These are phyloP conservation scores for Hypsibius dujardini DNA, from an alignment of 1,140 invertebrate species.

Conservation along the genomic window DNA sequence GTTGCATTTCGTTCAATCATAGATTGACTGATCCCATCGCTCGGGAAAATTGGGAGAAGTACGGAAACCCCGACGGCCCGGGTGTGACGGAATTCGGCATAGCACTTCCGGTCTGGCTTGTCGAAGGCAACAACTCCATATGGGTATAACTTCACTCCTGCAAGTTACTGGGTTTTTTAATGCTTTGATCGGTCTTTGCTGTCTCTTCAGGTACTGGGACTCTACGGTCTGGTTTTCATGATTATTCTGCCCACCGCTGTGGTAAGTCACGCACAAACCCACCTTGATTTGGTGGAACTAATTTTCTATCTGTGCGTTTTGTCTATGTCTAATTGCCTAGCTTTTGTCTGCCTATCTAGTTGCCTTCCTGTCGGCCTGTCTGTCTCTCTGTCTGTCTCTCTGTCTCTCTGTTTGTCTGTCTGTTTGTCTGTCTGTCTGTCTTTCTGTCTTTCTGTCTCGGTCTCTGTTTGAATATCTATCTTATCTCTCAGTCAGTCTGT, in stretches of 20 bases:
- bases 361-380: no score
- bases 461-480: no score
- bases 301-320: no score
- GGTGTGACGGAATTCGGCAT: slow-evolving; percentile 94
- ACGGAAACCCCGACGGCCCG: slow-evolving; percentile 98
- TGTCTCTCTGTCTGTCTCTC: no score
- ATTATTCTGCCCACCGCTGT: slow-evolving; percentile 78
- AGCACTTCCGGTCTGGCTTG: slow-evolving; percentile 96
- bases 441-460: no score
- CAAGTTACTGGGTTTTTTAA: slow-evolving; percentile 18
- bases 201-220: slow-evolving; percentile 49
- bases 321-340: slow-evolving; percentile 18
- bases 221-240: slow-evolving; percentile 95
- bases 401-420: no score
- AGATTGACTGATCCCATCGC: slow-evolving; percentile 76
- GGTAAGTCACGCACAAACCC: slow-evolving; percentile 29
- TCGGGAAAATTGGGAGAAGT: slow-evolving; percentile 90
- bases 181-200: slow-evolving; percentile 21
- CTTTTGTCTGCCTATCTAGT: no score
- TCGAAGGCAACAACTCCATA: slow-evolving; percentile 97
- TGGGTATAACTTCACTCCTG: slow-evolving; percentile 45
- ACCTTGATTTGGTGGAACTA: no score
- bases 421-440: no score
- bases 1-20: slow-evolving; percentile 12
- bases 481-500: no score